Evolutionary conservation across 2,797 vertebrate species (phyloP).

Genomic region (Enteromius mattozi): DNA sequence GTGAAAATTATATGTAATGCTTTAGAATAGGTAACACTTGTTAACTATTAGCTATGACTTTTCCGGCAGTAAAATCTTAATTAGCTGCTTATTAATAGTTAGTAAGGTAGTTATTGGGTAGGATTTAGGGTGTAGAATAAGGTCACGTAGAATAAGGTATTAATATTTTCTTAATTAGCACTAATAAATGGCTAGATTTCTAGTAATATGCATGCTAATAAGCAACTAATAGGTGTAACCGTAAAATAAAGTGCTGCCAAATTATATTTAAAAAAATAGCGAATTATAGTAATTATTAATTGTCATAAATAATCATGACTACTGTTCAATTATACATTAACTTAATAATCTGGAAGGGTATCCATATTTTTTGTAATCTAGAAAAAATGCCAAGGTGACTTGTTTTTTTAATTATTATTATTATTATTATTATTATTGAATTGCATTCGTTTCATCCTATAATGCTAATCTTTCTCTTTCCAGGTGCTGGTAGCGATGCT

Average conservation of each 20-base stretch:
- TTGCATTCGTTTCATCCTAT: background rate
- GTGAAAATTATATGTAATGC: background rate
- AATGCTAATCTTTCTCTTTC: slow-evolving; percentile 38
- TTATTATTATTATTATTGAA: background rate
- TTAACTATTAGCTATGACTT: too few relatives aligned
- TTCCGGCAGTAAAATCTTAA: too few relatives aligned
- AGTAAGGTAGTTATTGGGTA: too few relatives aligned
- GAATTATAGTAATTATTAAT: background rate
- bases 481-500: slow-evolving; percentile 87
- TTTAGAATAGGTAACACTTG: too few relatives aligned
- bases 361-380: background rate
- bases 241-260: too few relatives aligned
- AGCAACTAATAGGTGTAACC: too few relatives aligned
- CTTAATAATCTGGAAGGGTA: background rate
- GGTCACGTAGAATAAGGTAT: too few relatives aligned
- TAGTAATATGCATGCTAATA: too few relatives aligned
- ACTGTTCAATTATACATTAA: background rate
- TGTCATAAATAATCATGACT: background rate
- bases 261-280: background rate
- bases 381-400: background rate
- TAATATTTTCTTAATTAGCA: too few relatives aligned
- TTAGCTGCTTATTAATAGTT: too few relatives aligned
- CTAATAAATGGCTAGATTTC: too few relatives aligned
- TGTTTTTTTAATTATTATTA: background rate
- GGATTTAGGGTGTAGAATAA: too few relatives aligned